A percentile compares a stretch with the other conserved stretches of the same genome.
Conservation (phyloP, 2,113 vertebrate genomes). For the Ptyas mucosa region DNA sequence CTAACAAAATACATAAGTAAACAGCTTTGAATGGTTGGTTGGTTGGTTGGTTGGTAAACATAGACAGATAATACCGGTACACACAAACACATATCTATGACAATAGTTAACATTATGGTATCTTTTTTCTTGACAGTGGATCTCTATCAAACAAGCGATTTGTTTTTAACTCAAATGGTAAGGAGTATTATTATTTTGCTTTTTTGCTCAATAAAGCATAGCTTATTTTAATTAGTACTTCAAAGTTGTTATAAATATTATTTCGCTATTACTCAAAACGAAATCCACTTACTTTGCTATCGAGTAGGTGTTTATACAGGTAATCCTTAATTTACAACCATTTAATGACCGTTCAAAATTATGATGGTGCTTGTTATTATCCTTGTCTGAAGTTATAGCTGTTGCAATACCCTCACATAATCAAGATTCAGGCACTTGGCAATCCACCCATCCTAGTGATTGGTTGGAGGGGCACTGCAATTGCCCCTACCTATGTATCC, state of each 20-base stretch:
- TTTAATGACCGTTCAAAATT: not conserved
- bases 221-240: not conserved
- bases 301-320: not conserved
- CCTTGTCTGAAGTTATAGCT: not conserved
- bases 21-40: not conserved
- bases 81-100: not conserved
- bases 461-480: not conserved
- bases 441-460: not conserved
- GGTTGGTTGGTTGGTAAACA: not conserved
- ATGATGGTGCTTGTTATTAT: not conserved
- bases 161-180: slow-evolving; percentile 79
- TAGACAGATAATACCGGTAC: not conserved
- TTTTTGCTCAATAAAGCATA: not conserved
- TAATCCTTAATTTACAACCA: not conserved
- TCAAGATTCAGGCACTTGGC: not conserved
- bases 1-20: not conserved
- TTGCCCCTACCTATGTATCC: not conserved
- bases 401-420: not conserved
- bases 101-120: not conserved
- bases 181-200: slow-evolving; percentile 50
- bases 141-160: slow-evolving; percentile 81
- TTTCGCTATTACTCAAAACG: not conserved
- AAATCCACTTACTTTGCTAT: not conserved
- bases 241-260: not conserved
- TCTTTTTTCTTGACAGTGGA: slow-evolving; percentile 74